Base-by-base conservation (phyloP, 2,888 invertebrate species). In the Trichogramma evanescens region DNA sequence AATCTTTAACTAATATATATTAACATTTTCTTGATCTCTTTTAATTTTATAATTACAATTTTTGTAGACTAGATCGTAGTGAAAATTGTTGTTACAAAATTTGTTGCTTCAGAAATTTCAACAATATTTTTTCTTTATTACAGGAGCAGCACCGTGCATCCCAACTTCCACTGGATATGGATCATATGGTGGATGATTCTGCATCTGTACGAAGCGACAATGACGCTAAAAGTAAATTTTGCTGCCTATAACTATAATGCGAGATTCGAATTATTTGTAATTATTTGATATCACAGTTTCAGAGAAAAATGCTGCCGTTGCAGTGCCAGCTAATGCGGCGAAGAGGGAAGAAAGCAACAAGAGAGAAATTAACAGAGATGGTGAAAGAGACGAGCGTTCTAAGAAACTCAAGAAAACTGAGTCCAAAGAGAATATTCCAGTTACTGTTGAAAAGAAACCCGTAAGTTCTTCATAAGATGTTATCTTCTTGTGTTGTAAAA, bases 141-240 rank as follows among this genome's bases (percentile, higher is more conserved):
- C 78, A 91, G 92, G 91, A 92, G 86, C 89, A 89, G 82, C 26
- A 26, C 26, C 91, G 91, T 85, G 88, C 88, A 79, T 91, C 91
- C 75, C 91, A 91, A 82, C 86, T 89, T 82, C 91, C 88, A 76
- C 88, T 91, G 87, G 91, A 91, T 83, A 84, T 89, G 86, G 92
- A 91, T 74, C 79, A 78, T 77, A 78, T 78, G 72, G 80, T 77
- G 89, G 92, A 92, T 89, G 92, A 93, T 84, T 87, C 90, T 73
- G 86, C 89, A 74, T 90, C 91, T 67, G 85, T 90, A 77, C 85
- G 88, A 82, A 89, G 87, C 83, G 91, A 91, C 79, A 86, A 86
- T 80, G 91, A 91, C 78, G 81, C 83, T 81, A 92, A 91, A 82
- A 83, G 89, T 89, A 76, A 80, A 6, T 56, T 13, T 43, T 54